These are phyloP conservation scores for Pandemis cinnamomeana DNA, from an alignment of 2,888 invertebrate species.

Conservation along the genomic window DNA sequence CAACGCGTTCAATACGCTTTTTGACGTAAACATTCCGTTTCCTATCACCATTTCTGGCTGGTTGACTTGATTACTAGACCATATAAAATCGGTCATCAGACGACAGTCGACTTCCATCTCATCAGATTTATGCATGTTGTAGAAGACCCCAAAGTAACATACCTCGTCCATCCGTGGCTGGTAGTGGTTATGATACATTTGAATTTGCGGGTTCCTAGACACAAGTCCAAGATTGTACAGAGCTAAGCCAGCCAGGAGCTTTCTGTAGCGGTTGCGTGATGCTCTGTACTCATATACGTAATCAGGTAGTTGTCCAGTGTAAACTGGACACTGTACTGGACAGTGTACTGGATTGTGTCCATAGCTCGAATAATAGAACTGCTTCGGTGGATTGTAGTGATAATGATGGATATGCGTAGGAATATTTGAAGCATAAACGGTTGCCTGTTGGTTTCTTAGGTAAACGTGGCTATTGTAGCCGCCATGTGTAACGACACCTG, in stretches of 20 bases:
- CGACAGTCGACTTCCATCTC: constrained; percentile 34
- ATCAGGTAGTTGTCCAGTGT: constrained; percentile 9
- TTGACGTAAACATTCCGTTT: background rate
- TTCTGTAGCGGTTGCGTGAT: constrained; percentile 22
- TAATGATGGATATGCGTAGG: constrained; percentile 14
- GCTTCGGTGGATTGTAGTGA: constrained; percentile 20
- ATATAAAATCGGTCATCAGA: constrained; percentile 29
- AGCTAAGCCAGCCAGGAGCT: constrained; percentile 25
- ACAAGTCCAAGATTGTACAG: constrained; percentile 31
- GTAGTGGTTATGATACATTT: constrained; percentile 4
- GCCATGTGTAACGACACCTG: background rate
- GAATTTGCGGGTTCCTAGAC: background rate
- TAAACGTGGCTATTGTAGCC: background rate
- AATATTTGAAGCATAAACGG: background rate
- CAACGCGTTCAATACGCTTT: constrained; percentile 10
- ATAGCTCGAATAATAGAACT: background rate
- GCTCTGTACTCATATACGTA: constrained; percentile 28
- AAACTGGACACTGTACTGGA: constrained; percentile 12
- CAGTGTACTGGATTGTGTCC: background rate
- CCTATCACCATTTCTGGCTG: background rate
- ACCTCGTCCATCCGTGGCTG: constrained; percentile 10
- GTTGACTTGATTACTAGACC: background rate
- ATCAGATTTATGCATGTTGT: background rate
- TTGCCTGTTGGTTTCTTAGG: constrained; percentile 22
- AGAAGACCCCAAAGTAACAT: constrained; percentile 23